Percentiles rank a stretch among this genome's conserved stretches.
phyloP scores from a whole-genome alignment of 2,797 vertebrate species.

The Limosa lapponica region DNA sequence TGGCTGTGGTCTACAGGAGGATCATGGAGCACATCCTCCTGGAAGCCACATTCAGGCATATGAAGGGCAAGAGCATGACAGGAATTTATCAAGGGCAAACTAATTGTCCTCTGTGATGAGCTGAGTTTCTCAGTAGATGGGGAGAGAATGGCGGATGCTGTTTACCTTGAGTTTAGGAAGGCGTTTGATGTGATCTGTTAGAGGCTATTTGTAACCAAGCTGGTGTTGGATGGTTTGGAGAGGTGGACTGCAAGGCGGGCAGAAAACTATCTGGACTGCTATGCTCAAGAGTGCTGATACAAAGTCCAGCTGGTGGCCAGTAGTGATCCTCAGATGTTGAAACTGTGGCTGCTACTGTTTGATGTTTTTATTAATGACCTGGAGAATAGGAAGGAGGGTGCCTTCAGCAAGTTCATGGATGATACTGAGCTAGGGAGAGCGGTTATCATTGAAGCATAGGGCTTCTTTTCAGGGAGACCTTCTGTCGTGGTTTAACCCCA shows the following conservation, averaged over 20 bases:
- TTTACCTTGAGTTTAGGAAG: not conserved
- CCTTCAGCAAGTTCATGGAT: not conserved
- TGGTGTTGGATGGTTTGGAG: not conserved
- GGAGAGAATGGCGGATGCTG: not conserved
- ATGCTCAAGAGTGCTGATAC: not conserved
- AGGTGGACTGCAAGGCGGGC: not conserved
- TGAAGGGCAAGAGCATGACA: rapidly evolving
- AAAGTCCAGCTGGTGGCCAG: not conserved
- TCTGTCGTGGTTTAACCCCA: not conserved
- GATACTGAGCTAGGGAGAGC: not conserved
- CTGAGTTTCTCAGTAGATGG: not conserved
- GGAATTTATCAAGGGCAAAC: not conserved
- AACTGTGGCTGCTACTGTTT: not conserved
- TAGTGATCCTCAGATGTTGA: not conserved
- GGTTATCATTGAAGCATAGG: not conserved
- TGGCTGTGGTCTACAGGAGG: not conserved
- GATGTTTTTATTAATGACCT: not conserved
- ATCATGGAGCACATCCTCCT: not conserved
- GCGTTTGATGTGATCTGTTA: not conserved
- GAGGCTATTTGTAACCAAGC: not conserved
- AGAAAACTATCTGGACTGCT: not conserved
- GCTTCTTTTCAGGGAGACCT: not conserved
- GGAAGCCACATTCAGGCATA: not conserved
- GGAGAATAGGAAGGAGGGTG: not conserved
- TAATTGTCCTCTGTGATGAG: not conserved